A percentile compares a stretch with the other conserved stretches of the same genome.
Evolutionary conservation across 2,797 vertebrate genomes (phyloP).

Genomic region (Enteromius viviparus): DNA sequence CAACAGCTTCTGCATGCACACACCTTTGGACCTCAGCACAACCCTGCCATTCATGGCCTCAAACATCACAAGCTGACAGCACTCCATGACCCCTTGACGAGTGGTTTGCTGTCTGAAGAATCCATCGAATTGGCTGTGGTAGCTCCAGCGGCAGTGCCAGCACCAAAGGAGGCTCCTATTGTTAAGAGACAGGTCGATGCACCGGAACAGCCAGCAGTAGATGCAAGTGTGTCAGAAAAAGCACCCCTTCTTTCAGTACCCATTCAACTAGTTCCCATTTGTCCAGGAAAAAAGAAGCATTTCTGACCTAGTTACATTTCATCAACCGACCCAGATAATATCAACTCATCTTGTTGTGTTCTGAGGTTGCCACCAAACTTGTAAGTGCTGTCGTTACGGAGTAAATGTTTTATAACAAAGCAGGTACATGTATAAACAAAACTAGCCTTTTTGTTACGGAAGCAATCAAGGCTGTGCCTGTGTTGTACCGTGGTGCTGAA

Average conservation of each 20-base stretch:
- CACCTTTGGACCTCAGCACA: slow-evolving; percentile 35
- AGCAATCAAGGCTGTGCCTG: neutral
- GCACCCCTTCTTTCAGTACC: neutral
- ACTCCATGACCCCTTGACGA: slow-evolving; percentile 66
- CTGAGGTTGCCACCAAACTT: neutral
- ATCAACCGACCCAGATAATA: neutral
- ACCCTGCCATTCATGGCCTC: slow-evolving; percentile 61
- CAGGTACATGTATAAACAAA: neutral
- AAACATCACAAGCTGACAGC: slow-evolving; percentile 73
- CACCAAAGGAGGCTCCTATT: slow-evolving; percentile 52
- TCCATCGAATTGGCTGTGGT: slow-evolving; percentile 58
- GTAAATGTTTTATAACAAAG: slow-evolving; percentile 15
- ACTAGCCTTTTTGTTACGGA: neutral
- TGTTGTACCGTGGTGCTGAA: slow-evolving; percentile 19
- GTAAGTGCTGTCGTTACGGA: neutral
- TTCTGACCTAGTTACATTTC: slow-evolving; percentile 60
- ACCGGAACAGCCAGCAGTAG: neutral
- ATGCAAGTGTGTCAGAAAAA: neutral
- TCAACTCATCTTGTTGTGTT: neutral
- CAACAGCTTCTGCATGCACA: slow-evolving; percentile 54
- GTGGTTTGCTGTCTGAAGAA: slow-evolving; percentile 65
- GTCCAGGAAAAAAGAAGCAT: slow-evolving; percentile 73
- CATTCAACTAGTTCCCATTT: slow-evolving; percentile 49
- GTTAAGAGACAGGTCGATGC: slow-evolving; percentile 66
- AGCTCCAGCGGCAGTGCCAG: neutral